A percentile compares a stretch with the other conserved stretches of the same genome.
phyloP scores from a whole-genome alignment of 1,140 invertebrate species.

The Cydia strobilella region DNA sequence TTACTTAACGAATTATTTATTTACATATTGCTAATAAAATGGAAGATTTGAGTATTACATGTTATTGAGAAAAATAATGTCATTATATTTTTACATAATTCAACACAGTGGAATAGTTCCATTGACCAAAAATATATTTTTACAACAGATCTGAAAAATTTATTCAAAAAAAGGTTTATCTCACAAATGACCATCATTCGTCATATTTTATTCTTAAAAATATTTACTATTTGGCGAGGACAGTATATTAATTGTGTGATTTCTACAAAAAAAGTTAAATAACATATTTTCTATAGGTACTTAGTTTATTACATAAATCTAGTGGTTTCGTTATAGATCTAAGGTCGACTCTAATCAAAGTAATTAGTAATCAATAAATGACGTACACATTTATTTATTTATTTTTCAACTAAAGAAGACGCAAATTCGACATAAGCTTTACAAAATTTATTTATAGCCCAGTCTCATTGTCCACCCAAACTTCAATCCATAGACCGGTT shows the following conservation, averaged over 20 bases:
- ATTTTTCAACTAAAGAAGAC: too few species aligned
- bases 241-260: background rate
- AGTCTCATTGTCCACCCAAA: too few species aligned
- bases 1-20: conserved; percentile 14
- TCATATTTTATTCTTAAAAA: background rate
- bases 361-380: too few species aligned
- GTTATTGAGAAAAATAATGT: background rate
- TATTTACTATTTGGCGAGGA: conserved; percentile 5
- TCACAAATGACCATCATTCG: background rate
- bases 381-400: too few species aligned
- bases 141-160: background rate
- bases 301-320: background rate
- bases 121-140: background rate
- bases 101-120: background rate
- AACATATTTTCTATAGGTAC: background rate
- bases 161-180: background rate
- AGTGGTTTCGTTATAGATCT: background rate
- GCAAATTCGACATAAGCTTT: background rate
- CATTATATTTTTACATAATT: background rate
- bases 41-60: conserved; percentile 9
- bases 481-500: too few species aligned
- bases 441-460: too few species aligned
- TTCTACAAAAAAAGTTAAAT: background rate
- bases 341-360: background rate
- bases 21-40: background rate